Base-by-base conservation (phyloP, 2,113 vertebrate species). In the Mastomys coucha region DNA sequence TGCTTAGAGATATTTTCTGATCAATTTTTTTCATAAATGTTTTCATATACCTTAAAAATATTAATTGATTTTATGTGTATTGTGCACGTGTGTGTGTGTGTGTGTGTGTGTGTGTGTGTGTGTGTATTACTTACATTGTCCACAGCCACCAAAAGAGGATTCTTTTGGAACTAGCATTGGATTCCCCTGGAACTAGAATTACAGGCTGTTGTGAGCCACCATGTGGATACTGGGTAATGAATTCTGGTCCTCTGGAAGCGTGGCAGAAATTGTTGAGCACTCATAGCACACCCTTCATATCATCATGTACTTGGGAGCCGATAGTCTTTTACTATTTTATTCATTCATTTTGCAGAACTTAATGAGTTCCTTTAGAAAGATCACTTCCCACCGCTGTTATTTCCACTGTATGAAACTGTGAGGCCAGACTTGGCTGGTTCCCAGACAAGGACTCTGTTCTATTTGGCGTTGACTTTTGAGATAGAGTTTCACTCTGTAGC, bases 1-100 rank as follows among this genome's bases (percentile, higher is more conserved):
- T 91, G 73, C 89, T 91, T 89, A 82, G n/a, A 33, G 93, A 5
- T 22, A 92, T 19, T 85, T 96, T 95, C 93, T 80, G 49, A 73
- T n/a, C 45, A 91, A 81, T 76, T 91, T 95, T 78, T 56, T 95
- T 90, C 26, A 91, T 19, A 78, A 2, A 87, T 80, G 82, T 93
- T 85, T 94, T 85, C 56, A 33, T 88, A 0, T 93, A 75, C 4
- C 84, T 90, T 67, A 88, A 65, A 63, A 31, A 45, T 60, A 28
- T 28, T 22, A 36, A 20, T 56, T 82, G 42, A 42, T 28, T 76
- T 49, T 76, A 26, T 14, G 73, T 24, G 24, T 26, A 5, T 1
- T 76, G 24, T 76, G 20, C 2, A 5, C 4, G n/a, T 39, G 36
- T 39, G 22, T 20, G 7, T 42, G 39, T 77, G 75, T 31, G 10